Evolutionary conservation across 2,113 vertebrate species (phyloP).

Genomic region (Eublepharis macularius): DNA sequence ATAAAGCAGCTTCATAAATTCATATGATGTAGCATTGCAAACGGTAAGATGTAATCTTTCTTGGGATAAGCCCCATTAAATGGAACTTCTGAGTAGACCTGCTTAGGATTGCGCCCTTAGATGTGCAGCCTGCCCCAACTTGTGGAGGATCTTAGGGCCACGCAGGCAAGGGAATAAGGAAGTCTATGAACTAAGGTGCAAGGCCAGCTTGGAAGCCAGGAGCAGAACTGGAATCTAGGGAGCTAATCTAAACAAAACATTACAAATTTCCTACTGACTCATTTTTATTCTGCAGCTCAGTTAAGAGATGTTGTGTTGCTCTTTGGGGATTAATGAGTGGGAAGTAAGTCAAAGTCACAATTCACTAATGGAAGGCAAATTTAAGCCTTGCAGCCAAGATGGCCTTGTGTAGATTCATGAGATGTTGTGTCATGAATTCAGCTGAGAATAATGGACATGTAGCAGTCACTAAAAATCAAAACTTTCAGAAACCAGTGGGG

Average conservation of each 20-base stretch:
- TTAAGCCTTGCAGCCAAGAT: not conserved
- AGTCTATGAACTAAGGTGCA: not conserved
- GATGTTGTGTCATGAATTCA: not conserved
- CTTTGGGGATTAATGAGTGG: not conserved
- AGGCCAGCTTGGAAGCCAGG: not conserved
- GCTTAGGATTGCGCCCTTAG: not conserved
- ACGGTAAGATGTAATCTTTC: too few relatives aligned
- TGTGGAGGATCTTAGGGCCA: not conserved
- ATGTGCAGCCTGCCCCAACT: not conserved
- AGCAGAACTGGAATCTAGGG: not conserved
- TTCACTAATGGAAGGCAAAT: not conserved
- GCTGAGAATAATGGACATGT: too few relatives aligned
- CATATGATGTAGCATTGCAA: too few relatives aligned
- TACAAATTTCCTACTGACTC: not conserved
- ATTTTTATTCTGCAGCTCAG: not conserved
- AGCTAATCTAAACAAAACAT: not conserved
- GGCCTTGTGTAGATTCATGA: not conserved
- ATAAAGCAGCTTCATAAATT: too few relatives aligned
- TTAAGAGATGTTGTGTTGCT: not conserved
- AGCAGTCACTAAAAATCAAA: too few relatives aligned
- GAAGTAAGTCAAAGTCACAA: not conserved
- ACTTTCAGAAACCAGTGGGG: too few relatives aligned
- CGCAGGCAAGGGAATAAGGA: not conserved
- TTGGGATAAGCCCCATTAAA: too few relatives aligned
- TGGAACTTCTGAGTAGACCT: too few relatives aligned